These are phyloP conservation scores for Chloropsis hardwickii DNA, from an alignment of 2,113 vertebrate genomes.

Conservation along the genomic window DNA sequence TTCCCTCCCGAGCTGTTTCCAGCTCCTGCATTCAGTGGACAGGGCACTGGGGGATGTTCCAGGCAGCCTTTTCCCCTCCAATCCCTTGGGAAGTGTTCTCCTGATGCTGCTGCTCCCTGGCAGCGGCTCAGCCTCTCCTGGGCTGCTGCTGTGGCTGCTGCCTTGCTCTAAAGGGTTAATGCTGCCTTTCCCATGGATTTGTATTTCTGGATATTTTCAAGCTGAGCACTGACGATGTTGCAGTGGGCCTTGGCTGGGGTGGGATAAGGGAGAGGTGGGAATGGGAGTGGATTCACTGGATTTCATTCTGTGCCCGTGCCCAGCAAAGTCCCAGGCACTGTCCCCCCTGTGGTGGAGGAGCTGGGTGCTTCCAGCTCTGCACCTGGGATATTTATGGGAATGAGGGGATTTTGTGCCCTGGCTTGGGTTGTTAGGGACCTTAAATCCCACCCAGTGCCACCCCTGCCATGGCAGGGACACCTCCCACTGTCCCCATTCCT, in stretches of 20 bases:
- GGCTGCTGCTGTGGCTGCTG: not conserved
- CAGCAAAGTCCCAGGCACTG: not conserved
- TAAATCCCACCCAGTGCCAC: not conserved
- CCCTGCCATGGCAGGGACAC: not conserved
- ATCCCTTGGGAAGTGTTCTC: not conserved
- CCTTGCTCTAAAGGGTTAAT: not conserved
- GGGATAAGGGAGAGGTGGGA: not conserved
- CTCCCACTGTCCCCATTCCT: not conserved
- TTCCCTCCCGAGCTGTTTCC: not conserved
- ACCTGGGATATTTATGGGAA: not conserved
- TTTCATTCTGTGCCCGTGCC: rapidly evolving
- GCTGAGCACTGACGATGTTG: not conserved
- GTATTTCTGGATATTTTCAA: not conserved
- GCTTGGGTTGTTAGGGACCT: not conserved
- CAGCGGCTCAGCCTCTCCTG: rapidly evolving
- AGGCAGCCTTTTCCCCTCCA: not conserved
- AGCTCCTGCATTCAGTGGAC: not conserved
- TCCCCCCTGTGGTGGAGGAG: not conserved
- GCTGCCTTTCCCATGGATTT: not conserved
- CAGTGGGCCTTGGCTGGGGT: rapidly evolving
- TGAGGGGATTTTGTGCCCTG: not conserved
- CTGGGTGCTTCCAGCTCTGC: not conserved
- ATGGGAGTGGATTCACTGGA: not conserved
- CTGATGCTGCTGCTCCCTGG: not conserved
- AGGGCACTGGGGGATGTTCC: not conserved